Base-by-base conservation (phyloP, 2,113 vertebrate genomes). In the Pelodiscus sinensis region DNA sequence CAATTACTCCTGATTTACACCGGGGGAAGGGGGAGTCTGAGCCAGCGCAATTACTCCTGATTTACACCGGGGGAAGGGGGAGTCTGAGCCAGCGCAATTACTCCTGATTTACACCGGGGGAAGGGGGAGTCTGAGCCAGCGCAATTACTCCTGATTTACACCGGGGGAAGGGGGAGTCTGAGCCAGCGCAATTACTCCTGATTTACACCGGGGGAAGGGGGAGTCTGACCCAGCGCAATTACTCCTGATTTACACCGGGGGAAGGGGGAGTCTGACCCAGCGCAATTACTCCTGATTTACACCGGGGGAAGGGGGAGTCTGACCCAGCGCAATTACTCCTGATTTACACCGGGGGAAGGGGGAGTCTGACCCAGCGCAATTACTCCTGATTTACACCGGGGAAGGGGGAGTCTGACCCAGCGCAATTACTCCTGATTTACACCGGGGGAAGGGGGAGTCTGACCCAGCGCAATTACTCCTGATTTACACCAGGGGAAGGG, bases 151-250 rank as follows among this genome's bases (percentile, higher is more conserved):
- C 62, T 68, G 62, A 68, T 68, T 68, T 19, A 68, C 31, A 68
- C 62, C 62, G 2, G 35, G 25, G 79, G 3, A 31, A 2, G 0
- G n/a, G n/a, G n/a, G n/a, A n/a, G n/a, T n/a, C n/a, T n/a, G n/a
- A n/a, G n/a, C n/a, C n/a, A n/a, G n/a, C n/a, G n/a, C n/a, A n/a
- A 38, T 14, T 9, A 0, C 2, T 4, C 44, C 81, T 25, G 79
- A 2, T 13, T 77, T 2, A 3, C 3, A 58, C 4, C 90, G 2
- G 35, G 25, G 79, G 3, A 31, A 1, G 38, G 0, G 0, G n/a
- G 9, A 87, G 2, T 86, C 75, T 50, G 93, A 92, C 52, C 92
- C 86, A 1, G 91, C 86, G 86, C 80, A 18, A 8, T 68, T 18
- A n/a, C 62, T n/a, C 15, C 62, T 68, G 62, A 68, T 68, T 68